Conservation (phyloP, 2,113 vertebrate species). For the Phainopepla nitens region DNA sequence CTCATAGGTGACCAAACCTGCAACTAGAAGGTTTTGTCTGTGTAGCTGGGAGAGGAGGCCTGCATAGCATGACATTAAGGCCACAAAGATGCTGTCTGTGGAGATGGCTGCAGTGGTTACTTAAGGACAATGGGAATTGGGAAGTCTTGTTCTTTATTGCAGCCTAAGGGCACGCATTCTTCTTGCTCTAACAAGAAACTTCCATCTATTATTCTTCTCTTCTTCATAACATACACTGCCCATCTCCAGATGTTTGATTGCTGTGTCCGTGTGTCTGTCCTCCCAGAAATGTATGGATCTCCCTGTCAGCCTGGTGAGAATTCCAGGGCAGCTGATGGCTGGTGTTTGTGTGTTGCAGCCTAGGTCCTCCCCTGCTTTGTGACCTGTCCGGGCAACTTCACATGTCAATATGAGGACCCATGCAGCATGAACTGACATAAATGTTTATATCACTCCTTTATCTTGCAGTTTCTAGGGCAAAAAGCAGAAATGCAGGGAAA, state of each 20-base stretch:
- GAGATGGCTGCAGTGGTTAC: constrained; percentile 25
- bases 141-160: constrained; percentile 28
- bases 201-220: constrained; percentile 45
- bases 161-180: constrained; percentile 37
- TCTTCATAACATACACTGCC: neutral
- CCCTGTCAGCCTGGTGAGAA: neutral
- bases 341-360: neutral
- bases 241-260: constrained; percentile 1
- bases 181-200: constrained; percentile 42
- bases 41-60: neutral
- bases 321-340: neutral
- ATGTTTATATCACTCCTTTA: neutral
- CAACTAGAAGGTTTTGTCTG: neutral
- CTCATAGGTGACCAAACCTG: neutral
- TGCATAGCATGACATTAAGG: neutral
- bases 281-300: neutral
- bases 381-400: neutral
- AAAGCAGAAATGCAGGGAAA: neutral
- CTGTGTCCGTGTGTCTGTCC: neutral
- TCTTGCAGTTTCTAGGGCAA: neutral
- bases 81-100: neutral
- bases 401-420: neutral
- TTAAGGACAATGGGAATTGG: constrained; percentile 29
- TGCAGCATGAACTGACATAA: neutral
- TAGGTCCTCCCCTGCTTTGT: neutral